Evolutionary conservation across 2,113 vertebrate genomes (phyloP), one percentile per base, ranked within the genome.

Genomic region (Labeo catla): DNA sequence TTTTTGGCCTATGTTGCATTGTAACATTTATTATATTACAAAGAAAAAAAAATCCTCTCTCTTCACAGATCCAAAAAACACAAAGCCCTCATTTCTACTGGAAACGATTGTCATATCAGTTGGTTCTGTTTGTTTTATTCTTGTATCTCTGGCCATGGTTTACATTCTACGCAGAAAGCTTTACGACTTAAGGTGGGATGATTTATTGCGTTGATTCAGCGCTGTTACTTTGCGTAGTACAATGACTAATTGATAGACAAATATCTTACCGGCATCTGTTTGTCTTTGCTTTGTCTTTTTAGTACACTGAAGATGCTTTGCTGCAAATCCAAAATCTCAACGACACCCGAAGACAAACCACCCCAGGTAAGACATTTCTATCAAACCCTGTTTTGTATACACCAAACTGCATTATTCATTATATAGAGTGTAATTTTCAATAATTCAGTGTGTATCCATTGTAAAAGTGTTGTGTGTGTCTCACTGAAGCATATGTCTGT

Each of bases 311-410:
- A 84, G 19, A 84, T 4, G 8, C n/a, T 84, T 79, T 88, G 87
- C 82, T 83, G 85, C 80, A 85, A 86, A 85, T 72, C 85, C 15
- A 81, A 82, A 16, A 87, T 54, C 23, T 21, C 85, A 19, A 28
- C 63, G 45, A 4, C 84, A 50, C 66, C 23, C 59, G 86, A 88
- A 65, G 86, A 76, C 39, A 88, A 88, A 86, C 39, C 83, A 45
- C 39, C 84, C 43, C 86, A 87, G 86, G 89, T 90, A 87, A 79
- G 11, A 49, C 0, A 3, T 52, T 6, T 36, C 5, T 36, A 5
- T 72, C 39, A 21, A 43, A 21, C 36, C 1, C 16, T 72, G 19
- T 11, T 45, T 50, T 16, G 12, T n/a, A 21, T 11, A 4, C 70
- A n/a, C 47, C 11, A 52, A 57, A 68, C 19, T 65, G 9, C 6